Evolutionary conservation across 2,888 invertebrate genomes (phyloP).

Genomic region (Cheilosia scutellata): DNA sequence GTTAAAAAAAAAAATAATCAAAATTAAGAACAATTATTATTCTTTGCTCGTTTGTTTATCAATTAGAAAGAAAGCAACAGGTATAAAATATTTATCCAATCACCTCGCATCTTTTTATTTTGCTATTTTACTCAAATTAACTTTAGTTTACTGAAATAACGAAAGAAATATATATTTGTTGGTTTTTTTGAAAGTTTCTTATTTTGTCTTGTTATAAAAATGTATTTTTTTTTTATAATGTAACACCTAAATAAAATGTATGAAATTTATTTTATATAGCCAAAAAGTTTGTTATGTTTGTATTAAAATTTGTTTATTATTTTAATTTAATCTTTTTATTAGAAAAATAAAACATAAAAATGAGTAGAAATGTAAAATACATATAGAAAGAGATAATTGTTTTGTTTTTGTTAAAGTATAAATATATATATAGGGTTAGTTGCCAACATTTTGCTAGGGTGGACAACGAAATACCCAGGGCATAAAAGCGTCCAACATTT

Average conservation of each 20-base stretch:
- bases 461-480: conserved; percentile 28
- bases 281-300: conserved; percentile 55
- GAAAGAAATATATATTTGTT: conserved; percentile 75
- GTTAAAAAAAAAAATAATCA: conserved; percentile 22
- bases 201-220: conserved; percentile 20
- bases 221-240: conserved; percentile 44
- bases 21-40: conserved; percentile 57
- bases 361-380: conserved; percentile 16
- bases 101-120: conserved; percentile 75
- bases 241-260: conserved; percentile 35
- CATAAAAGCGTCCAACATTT: conserved; percentile 53
- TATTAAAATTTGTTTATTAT: conserved; percentile 52
- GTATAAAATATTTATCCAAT: conserved; percentile 76
- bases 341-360: conserved; percentile 40
- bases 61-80: conserved; percentile 75
- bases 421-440: conserved; percentile 14
- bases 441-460: conserved; percentile 30
- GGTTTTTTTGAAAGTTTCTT: conserved; percentile 65
- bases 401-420: conserved; percentile 10
- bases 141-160: conserved; percentile 76
- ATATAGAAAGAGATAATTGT: conserved; percentile 16
- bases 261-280: conserved; percentile 20
- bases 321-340: conserved; percentile 9
- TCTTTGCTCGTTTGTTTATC: conserved; percentile 67
- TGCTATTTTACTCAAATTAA: conserved; percentile 76